A percentile compares a stretch with the other conserved stretches of the same genome.
These are phyloP conservation scores for Teleogryllus occipitalis DNA, from an alignment of 1,140 invertebrate species.

Conservation along the genomic window DNA sequence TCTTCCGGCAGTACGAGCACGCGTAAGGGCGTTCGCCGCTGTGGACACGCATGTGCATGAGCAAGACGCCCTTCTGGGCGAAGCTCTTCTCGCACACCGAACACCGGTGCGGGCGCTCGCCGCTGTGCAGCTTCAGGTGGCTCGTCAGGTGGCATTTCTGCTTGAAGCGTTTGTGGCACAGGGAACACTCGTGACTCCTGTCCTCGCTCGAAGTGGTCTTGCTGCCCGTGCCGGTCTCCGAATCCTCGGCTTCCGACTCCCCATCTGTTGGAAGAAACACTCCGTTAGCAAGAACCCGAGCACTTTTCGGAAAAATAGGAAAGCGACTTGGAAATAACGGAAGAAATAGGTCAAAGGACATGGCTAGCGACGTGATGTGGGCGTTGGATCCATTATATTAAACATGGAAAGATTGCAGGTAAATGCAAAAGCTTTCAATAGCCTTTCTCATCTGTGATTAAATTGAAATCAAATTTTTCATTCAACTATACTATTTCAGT, in stretches of 20 bases:
- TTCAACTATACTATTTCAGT: no score
- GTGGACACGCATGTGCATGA: constrained; percentile 28
- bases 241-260: constrained; percentile 31
- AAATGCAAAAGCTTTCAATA: no score
- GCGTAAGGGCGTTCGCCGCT: constrained; percentile 49
- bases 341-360: no score
- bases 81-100: constrained; percentile 35
- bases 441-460: no score
- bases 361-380: no score
- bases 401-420: no score
- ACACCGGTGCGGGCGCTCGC: constrained; percentile 43
- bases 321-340: no score
- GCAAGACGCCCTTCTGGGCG: constrained; percentile 31
- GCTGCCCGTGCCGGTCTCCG: constrained; percentile 42
- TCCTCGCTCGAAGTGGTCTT: constrained; percentile 43
- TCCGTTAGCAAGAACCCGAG: no score
- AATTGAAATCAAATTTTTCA: no score
- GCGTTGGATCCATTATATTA: no score
- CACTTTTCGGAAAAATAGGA: no score
- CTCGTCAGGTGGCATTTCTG: constrained; percentile 30
- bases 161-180: constrained; percentile 43
- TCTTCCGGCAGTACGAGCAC: neutral
- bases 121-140: constrained; percentile 42
- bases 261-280: no score
- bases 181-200: constrained; percentile 49